Base-by-base conservation (phyloP, 2,113 vertebrate species). In the Spizaetus ornatus region DNA sequence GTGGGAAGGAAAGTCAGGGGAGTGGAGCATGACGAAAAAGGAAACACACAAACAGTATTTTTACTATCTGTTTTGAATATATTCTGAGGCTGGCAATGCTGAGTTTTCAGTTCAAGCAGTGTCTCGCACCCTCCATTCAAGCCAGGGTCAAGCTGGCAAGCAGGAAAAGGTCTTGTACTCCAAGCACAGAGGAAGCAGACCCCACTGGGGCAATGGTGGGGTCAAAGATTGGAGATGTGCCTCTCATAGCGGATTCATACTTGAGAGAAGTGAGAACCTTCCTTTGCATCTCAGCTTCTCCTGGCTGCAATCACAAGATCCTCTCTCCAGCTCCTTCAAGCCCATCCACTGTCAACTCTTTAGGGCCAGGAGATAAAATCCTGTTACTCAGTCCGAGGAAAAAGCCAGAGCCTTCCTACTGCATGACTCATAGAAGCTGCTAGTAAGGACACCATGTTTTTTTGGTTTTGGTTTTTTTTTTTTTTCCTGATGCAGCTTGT, bases 191-290 rank as follows among this genome's bases (percentile, higher is more conserved):
- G 43, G 29, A 83, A 85, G 31, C n/a, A 77, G 26, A 42, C 0
- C 9, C 72, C n/a, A 19, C 5, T 50, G 72, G 26, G 53, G 62
- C 13, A 73, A 12, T 1, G 31, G 29, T 47, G 29, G 13, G n/a
- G 15, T 26, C 3, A 5, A 84, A 65, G 61, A 45, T 0, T 36
- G 34, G 32, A 59, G 25, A 76, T 20, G 5, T 34, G n/a, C 29
- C 19, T 82, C 38, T 61, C 16, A 16, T 10, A 50, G 47, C 13
- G 71, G 45, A 58, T 29, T 34, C 0, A 0, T 52, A 40, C 47
- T 80, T 78, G 36, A 70, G 11, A 61, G 50, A 90, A 82, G 13
- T 14, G 10, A 7, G 36, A 74, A 48, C 31, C 5, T 81, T 63
- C 34, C 40, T 69, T 65, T 61, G 27, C 2, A 1, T 59, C 32